Conservation (phyloP, 2,797 vertebrate species). For the Molossus molossus region DNA sequence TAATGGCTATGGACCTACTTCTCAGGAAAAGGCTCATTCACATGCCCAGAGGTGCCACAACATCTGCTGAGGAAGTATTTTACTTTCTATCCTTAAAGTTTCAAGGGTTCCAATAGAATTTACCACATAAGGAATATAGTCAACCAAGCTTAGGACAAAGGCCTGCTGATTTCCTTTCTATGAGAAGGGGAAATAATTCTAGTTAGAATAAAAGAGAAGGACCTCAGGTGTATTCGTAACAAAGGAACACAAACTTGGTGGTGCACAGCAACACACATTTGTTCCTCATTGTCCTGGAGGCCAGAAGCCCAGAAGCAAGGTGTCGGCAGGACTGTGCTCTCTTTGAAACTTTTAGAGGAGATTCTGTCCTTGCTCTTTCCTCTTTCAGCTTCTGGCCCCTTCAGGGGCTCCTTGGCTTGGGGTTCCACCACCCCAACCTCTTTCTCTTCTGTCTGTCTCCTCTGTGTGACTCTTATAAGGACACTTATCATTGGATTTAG, state of each 20-base stretch:
- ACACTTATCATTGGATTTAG: not conserved
- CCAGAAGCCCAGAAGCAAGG: not conserved
- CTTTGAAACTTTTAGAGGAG: not conserved
- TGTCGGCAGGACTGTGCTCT: not conserved
- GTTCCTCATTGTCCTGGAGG: not conserved
- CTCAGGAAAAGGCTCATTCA: not conserved
- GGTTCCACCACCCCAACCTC: not conserved
- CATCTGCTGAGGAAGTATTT: not conserved
- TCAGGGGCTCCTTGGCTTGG: not conserved
- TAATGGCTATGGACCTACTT: not conserved
- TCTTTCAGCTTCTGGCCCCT: not conserved
- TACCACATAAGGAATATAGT: not conserved
- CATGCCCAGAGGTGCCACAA: not conserved
- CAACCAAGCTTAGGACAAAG: not conserved
- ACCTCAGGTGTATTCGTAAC: not conserved
- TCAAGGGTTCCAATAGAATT: constrained; percentile 15
- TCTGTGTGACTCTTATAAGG: not conserved
- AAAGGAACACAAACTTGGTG: not conserved
- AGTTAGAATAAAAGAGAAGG: not conserved
- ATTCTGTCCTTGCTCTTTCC: not conserved
- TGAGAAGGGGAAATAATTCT: constrained; percentile 19
- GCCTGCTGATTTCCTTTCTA: not conserved
- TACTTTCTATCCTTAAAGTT: not conserved
- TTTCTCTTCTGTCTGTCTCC: constrained; percentile 12
- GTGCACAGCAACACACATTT: not conserved